phyloP scores from a whole-genome alignment of 2,113 vertebrate species.

The Lamprotornis superbus region DNA sequence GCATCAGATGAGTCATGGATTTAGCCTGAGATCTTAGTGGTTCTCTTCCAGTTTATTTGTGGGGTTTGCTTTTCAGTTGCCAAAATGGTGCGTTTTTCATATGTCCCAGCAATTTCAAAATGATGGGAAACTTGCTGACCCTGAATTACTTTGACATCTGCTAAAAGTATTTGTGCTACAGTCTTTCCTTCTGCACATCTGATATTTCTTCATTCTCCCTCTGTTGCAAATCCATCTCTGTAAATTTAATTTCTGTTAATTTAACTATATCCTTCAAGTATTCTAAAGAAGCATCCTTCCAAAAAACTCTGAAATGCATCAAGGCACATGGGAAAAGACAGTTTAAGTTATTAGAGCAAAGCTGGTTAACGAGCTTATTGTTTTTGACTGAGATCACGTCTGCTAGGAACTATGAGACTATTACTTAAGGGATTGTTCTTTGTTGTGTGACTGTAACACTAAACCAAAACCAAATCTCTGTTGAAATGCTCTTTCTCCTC shows the following conservation, averaged over 20 bases:
- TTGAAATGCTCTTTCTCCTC: not conserved
- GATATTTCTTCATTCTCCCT: conserved; percentile 10
- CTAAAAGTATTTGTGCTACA: not conserved
- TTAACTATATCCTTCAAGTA: not conserved
- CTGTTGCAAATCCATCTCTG: not conserved
- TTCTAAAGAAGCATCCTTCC: not conserved
- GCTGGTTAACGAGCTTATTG: not conserved
- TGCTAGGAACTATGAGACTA: not conserved
- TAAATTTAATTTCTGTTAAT: conserved; percentile 35
- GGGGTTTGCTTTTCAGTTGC: not conserved
- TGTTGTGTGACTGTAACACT: not conserved
- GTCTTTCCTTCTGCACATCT: not conserved
- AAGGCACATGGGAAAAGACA: not conserved
- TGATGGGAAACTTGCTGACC: conserved; percentile 23
- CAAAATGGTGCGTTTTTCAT: not conserved
- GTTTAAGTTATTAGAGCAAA: not conserved
- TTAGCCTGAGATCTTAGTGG: not conserved
- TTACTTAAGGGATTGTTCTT: not conserved
- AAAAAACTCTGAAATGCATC: not conserved
- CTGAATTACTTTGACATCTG: conserved; percentile 37
- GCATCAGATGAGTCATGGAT: not conserved
- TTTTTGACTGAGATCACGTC: not conserved
- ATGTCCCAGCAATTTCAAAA: not conserved
- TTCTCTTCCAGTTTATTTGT: not conserved
- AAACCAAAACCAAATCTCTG: not conserved